phyloP scores from a whole-genome alignment of 2,888 invertebrate genomes.

The Eudemis profundana region DNA sequence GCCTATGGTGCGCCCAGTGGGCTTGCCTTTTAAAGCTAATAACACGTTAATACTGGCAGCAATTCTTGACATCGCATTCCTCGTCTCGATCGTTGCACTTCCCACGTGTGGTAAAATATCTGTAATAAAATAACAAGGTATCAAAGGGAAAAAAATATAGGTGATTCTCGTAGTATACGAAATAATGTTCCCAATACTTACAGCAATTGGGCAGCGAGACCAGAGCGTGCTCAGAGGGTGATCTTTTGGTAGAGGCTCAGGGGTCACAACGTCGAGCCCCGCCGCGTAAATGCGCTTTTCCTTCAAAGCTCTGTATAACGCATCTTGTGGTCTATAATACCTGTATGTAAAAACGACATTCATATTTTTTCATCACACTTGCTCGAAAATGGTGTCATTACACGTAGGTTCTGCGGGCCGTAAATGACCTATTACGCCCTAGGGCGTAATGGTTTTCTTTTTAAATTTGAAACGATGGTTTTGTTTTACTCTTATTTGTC shows the following conservation, averaged over 20 bases:
- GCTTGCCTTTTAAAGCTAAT: slow-evolving; percentile 88
- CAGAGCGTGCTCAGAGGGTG: too few relatives aligned
- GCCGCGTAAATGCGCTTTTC: slow-evolving; percentile 92
- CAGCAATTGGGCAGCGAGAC: slow-evolving; percentile 92
- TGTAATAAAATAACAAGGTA: too few relatives aligned
- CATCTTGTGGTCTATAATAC: slow-evolving; percentile 90
- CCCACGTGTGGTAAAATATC: slow-evolving; percentile 94
- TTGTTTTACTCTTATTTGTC: too few relatives aligned
- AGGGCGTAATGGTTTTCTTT: too few relatives aligned
- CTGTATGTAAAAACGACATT: slow-evolving; percentile 66
- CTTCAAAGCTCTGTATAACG: slow-evolving; percentile 90
- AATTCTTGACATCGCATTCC: slow-evolving; percentile 90
- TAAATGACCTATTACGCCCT: too few relatives aligned
- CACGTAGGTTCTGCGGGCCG: too few relatives aligned
- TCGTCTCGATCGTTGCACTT: slow-evolving; percentile 90
- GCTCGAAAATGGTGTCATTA: too few relatives aligned
- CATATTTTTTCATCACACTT: too few relatives aligned
- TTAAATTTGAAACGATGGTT: too few relatives aligned
- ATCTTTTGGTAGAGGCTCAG: slow-evolving; percentile 93
- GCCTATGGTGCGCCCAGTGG: too few relatives aligned
- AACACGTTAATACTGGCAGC: slow-evolving; percentile 92
- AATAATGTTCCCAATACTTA: slow-evolving; percentile 70
- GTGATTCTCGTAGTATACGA: too few relatives aligned
- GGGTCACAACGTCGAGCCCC: slow-evolving; percentile 95
- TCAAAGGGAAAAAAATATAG: background rate